Evolutionary conservation across 2,888 invertebrate species (phyloP).

Genomic region (Rhimphoctona megacephalus): DNA sequence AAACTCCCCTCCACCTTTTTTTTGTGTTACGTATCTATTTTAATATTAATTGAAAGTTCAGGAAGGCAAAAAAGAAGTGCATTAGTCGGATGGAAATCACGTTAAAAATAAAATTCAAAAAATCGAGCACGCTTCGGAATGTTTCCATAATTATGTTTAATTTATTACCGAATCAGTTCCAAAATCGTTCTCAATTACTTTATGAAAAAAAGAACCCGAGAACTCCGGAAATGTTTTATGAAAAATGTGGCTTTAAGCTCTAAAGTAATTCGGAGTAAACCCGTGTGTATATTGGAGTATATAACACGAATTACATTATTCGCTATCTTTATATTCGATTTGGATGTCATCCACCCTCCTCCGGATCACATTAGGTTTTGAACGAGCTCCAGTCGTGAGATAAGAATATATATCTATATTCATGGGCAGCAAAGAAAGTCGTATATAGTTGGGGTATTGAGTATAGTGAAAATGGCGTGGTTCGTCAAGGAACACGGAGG

Average conservation of each 20-base stretch:
- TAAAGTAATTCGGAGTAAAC: not conserved
- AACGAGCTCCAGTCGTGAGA: constrained; percentile 24
- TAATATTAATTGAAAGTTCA: not conserved
- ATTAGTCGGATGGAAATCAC: not conserved
- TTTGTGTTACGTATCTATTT: not conserved
- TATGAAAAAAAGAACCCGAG: not conserved
- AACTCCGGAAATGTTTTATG: too few species aligned
- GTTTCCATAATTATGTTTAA: not conserved
- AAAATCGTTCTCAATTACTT: too few species aligned
- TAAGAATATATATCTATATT: constrained; percentile 9
- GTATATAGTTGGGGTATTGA: constrained; percentile 1
- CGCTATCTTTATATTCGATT: constrained; percentile 25
- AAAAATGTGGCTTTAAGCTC: not conserved
- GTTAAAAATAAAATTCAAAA: not conserved
- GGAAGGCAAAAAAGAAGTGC: not conserved
- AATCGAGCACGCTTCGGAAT: not conserved
- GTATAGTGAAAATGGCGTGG: constrained; percentile 35
- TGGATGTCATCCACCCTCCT: constrained; percentile 11
- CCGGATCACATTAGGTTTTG: constrained; percentile 14
- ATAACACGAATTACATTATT: constrained; percentile 31
- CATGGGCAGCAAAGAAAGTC: constrained; percentile 1
- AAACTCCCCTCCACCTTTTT: not conserved
- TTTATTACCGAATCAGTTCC: not conserved
- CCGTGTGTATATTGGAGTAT: not conserved
- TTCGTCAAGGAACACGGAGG: not conserved